Percentiles rank a stretch among this genome's conserved stretches.
Evolutionary conservation across 1,140 invertebrate genomes (phyloP).

Genomic region (Campoletis sonorensis): DNA sequence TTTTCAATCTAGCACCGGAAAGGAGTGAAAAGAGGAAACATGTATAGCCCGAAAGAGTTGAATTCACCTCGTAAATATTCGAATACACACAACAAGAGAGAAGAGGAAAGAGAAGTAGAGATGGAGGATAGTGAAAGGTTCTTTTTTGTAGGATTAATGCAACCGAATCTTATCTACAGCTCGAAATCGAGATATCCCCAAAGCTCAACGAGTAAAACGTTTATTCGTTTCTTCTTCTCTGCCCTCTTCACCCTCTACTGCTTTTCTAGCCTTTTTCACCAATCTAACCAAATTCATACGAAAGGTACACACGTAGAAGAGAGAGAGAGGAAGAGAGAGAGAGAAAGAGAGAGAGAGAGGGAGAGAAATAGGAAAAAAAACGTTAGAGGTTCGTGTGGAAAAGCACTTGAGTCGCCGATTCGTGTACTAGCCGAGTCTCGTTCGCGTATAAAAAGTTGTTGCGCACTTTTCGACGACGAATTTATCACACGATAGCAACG

Average conservation of each 20-base stretch:
- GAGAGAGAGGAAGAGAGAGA: not conserved
- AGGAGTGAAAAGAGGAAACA: not conserved
- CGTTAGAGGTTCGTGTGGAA: not conserved
- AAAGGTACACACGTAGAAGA: not conserved
- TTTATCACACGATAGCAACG: not conserved
- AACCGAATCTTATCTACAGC: slow-evolving; percentile 42
- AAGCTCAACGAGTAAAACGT: not conserved
- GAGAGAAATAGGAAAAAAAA: no score
- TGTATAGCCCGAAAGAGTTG: not conserved
- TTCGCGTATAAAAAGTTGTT: not conserved
- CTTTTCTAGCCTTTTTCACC: not conserved
- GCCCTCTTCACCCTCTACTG: no score
- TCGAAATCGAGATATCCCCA: not conserved
- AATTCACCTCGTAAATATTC: not conserved
- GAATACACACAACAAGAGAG: not conserved
- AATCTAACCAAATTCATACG: not conserved
- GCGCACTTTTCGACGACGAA: not conserved
- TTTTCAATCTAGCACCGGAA: slow-evolving; percentile 27
- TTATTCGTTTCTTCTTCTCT: slow-evolving; percentile 45
- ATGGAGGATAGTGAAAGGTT: not conserved
- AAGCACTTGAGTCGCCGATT: not conserved
- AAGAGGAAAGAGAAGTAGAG: not conserved
- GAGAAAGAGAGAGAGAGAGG: not conserved
- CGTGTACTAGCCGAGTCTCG: not conserved
- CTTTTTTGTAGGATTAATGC: slow-evolving; percentile 47